A percentile compares a stretch with the other conserved stretches of the same genome.
Evolutionary conservation across 2,797 vertebrate species (phyloP).

Genomic region (Myotis myotis): DNA sequence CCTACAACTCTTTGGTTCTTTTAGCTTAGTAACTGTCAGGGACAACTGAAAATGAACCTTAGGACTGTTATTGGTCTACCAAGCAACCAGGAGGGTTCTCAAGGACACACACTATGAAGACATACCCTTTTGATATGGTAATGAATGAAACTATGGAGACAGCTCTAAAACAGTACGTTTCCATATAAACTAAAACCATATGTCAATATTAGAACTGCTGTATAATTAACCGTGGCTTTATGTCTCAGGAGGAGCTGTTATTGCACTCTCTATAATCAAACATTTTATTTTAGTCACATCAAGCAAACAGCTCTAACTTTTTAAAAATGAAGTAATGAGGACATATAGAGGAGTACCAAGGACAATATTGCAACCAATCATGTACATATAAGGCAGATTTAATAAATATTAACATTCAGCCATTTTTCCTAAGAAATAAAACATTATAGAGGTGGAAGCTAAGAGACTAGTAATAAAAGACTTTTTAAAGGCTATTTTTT

Average conservation of each 20-base stretch:
- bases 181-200: slow-evolving; percentile 15
- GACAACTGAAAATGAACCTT: slow-evolving; percentile 43
- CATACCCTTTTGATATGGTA: slow-evolving; percentile 53
- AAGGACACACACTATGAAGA: slow-evolving; percentile 50
- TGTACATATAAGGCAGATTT: background rate
- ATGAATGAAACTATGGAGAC: slow-evolving; percentile 3
- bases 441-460: background rate
- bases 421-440: slow-evolving; percentile 26
- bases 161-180: background rate
- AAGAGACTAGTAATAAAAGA: background rate
- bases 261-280: background rate
- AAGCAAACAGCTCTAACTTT: slow-evolving; percentile 20
- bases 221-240: background rate
- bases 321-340: slow-evolving; percentile 11
- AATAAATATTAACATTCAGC: background rate
- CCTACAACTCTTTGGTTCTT: background rate
- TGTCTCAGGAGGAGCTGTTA: background rate
- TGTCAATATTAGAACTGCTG: slow-evolving; percentile 40
- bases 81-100: slow-evolving; percentile 53
- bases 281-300: background rate
- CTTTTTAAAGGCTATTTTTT: background rate
- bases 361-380: background rate
- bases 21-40: slow-evolving; percentile 45
- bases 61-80: slow-evolving; percentile 4
- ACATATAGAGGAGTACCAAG: background rate